A percentile compares a stretch with the other conserved stretches of the same genome.
Evolutionary conservation across 92 coral and sea anemone species (phyloP).

Genomic region (Bergia sp.): DNA sequence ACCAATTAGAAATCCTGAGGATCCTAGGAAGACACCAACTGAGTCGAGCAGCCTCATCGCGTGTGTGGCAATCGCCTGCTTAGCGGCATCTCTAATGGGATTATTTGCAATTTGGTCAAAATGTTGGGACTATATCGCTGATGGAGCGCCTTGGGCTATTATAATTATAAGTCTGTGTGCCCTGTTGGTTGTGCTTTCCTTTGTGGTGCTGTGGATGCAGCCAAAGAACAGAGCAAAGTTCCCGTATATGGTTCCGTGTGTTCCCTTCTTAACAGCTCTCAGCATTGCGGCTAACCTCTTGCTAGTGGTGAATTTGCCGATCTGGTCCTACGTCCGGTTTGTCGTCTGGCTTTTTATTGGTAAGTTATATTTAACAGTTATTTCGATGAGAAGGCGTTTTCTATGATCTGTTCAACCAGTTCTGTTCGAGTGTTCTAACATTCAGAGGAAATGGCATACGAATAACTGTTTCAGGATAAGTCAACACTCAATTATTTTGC

Average conservation of each 20-base stretch:
- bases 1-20: not conserved
- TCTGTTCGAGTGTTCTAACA: too few species aligned
- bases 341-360: not conserved
- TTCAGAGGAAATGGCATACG: too few species aligned
- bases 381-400: not conserved
- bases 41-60: constrained; percentile 3
- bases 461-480: too few species aligned
- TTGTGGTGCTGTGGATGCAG: not conserved
- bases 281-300: constrained; percentile 22
- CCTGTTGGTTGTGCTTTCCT: constrained; percentile 22
- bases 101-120: not conserved
- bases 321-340: constrained; percentile 15
- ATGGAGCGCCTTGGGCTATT: constrained; percentile 16
- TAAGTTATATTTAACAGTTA: not conserved
- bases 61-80: constrained; percentile 28
- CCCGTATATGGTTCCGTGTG: constrained; percentile 41
- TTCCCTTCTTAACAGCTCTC: constrained; percentile 20
- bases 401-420: too few species aligned
- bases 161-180: not conserved
- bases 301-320: constrained; percentile 16
- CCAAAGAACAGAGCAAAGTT: constrained; percentile 35
- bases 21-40: not conserved
- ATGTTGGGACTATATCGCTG: constrained; percentile 3
- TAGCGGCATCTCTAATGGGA: constrained; percentile 1
- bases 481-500: too few species aligned